Evolutionary conservation across 2,113 vertebrate species (phyloP), one percentile per base, ranked within the genome.

Genomic region (Sitta europaea): DNA sequence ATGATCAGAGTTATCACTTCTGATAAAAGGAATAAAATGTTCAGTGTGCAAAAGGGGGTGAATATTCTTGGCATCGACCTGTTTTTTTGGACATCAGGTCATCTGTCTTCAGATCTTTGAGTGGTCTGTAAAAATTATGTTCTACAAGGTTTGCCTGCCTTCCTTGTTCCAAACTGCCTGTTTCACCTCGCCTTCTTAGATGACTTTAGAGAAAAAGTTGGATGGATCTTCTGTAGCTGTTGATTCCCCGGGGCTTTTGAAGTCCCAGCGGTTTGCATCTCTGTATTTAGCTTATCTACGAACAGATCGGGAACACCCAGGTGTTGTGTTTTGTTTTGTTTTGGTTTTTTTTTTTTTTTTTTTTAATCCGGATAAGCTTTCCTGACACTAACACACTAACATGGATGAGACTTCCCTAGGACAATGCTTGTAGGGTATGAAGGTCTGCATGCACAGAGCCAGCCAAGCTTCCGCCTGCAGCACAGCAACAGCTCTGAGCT

Each of bases 211-310:
- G 62, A 27, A 85, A 36, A 85, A 9, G 3, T 43, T 43, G 15
- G 42, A 65, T 68, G 17, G 25, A 45, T 47, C 33, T 66, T 87
- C 27, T 22, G 2, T n/a, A 61, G 61, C 12, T 71, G 40, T 67
- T 82, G 57, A n/a, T 88, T 88, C n/a, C 38, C 24, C 6, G 19
- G 38, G n/a, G 35, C 73, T 81, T 95, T 94, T 85, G 70, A 82
- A 82, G 66, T 53, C 16, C 38, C 14, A 24, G 57, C 5, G 28
- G 36, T 95, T 68, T 94, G 61, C 62, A 50, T 85, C 57, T 71
- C 40, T 82, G 21, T 54, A 55, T 51, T 62, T 51, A 59, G 45
- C n/a, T 88, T 78, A 82, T 72, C 74, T 90, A 14, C 10, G 6
- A 67, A 82, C 61, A 78, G 27, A 36, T 47, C 29, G 54, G 21